These are phyloP conservation scores for Lacerta bilineata DNA, from an alignment of 2,797 vertebrate species.

Conservation along the genomic window DNA sequence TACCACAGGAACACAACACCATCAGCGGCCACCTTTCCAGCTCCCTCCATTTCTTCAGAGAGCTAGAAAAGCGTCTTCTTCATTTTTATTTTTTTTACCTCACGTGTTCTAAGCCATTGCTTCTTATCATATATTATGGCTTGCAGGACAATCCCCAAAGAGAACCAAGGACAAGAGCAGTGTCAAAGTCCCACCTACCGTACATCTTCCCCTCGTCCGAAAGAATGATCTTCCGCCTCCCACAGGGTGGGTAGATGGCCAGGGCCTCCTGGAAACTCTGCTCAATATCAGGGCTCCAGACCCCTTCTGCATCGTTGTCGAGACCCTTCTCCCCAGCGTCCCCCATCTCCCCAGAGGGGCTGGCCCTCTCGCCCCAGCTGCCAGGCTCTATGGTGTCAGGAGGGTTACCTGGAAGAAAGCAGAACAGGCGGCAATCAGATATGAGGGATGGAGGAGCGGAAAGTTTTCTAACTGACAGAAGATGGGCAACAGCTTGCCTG, in stretches of 20 bases:
- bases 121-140: not conserved
- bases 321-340: slow-evolving; percentile 87
- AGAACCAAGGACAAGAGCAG: not conserved
- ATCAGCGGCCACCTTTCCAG: no score
- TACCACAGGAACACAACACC: not conserved
- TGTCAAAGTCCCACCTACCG: slow-evolving; percentile 83
- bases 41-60: not conserved
- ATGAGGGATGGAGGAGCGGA: not conserved
- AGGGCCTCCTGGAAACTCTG: slow-evolving; percentile 97
- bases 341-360: slow-evolving; percentile 43
- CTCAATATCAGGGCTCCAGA: slow-evolving; percentile 96
- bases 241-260: slow-evolving; percentile 96
- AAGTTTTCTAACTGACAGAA: not conserved
- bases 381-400: slow-evolving; percentile 17
- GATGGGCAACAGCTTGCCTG: not conserved
- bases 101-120: not conserved
- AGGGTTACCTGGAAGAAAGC: slow-evolving; percentile 17
- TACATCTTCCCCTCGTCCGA: slow-evolving; percentile 99
- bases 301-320: slow-evolving; percentile 94
- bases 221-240: slow-evolving; percentile 95
- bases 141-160: not conserved
- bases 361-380: not conserved
- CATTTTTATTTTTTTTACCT: not conserved
- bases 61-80: not conserved
- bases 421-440: not conserved